Base-by-base conservation (phyloP, 1,140 invertebrate species). In the Drosophila micromelanica region DNA sequence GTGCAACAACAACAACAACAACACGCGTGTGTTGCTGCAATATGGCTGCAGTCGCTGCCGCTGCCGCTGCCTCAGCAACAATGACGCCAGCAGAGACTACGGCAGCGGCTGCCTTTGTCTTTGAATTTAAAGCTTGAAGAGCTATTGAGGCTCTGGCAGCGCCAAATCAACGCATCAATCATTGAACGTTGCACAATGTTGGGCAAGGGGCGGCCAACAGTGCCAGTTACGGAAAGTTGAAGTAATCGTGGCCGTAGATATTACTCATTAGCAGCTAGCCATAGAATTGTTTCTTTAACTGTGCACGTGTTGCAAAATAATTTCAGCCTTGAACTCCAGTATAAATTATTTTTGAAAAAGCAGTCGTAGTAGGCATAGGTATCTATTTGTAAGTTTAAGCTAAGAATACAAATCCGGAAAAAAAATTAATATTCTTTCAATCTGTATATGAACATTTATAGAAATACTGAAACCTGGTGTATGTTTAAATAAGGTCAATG, bases 101-200 rank as follows among this genome's bases (percentile, higher is more conserved):
- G 48, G 78, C 60, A 51, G 20, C 27, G 43, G 11, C 40, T 59
- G 55, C 38, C 51, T 63, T 73, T 70, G 77, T 59, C 72, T 78
- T 70, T 73, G 71, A 48, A 54, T 57, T 60, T 56, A 17, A 73
- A 43, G 61, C 64, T 86, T 87, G 35, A 72, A 86, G 81, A 85
- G 81, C 82, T 72, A 55, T 86, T 86, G 82, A 86, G 70, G 59
- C 80, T 73, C 63, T 61, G 49, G 52, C 73, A 84, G 46, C 54
- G 73, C 73, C 64, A 86, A 85, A 80, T 80, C 70, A 78, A 75
- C 81, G 74, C 78, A 86, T 86, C 82, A 86, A 82, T 86, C 82
- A 86, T 73, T 49, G 49, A 43, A n/a, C n/a, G 46, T 86, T 86
- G 64, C 84, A 78, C 84, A 86, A 87, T 38, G 46, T 17, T 38